These are phyloP conservation scores for Eremobia ochroleuca DNA, from an alignment of 2,888 invertebrate species.

Conservation along the genomic window DNA sequence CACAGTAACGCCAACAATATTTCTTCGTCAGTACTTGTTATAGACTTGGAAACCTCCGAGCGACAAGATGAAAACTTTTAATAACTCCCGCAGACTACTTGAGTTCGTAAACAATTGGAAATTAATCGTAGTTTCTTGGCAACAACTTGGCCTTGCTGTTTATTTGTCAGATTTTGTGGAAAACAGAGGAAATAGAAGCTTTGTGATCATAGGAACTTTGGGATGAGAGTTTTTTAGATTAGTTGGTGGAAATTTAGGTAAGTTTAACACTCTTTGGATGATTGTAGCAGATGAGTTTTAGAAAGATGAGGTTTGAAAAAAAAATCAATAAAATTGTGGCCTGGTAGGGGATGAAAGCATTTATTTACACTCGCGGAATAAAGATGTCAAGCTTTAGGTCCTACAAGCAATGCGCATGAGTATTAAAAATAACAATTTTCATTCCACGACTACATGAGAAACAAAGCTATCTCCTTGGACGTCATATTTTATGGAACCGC, in stretches of 20 bases:
- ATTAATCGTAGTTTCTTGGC: conserved; percentile 64
- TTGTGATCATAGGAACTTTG: conserved; percentile 26
- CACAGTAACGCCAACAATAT: conserved; percentile 20
- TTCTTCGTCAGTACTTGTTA: conserved; percentile 37
- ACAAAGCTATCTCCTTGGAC: not conserved
- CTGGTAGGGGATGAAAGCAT: not conserved
- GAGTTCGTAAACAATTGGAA: conserved; percentile 67
- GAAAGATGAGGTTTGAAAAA: not conserved
- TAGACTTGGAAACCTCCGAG: conserved; percentile 31
- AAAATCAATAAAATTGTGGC: not conserved
- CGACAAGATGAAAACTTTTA: conserved; percentile 66
- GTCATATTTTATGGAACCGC: too few relatives aligned
- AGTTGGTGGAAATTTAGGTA: not conserved
- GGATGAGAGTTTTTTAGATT: conserved; percentile 22
- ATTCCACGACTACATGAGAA: not conserved
- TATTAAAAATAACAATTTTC: not conserved
- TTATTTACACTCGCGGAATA: not conserved
- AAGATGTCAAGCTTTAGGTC: not conserved
- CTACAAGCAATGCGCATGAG: not conserved
- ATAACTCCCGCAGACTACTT: conserved; percentile 54
- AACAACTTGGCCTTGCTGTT: conserved; percentile 31
- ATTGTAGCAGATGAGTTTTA: not conserved
- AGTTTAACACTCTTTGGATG: conserved; percentile 4
- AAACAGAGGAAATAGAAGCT: conserved; percentile 22
- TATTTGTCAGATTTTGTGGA: conserved; percentile 46